phyloP scores from a whole-genome alignment of 2,113 vertebrate species.

The Trematocara marginatum region DNA sequence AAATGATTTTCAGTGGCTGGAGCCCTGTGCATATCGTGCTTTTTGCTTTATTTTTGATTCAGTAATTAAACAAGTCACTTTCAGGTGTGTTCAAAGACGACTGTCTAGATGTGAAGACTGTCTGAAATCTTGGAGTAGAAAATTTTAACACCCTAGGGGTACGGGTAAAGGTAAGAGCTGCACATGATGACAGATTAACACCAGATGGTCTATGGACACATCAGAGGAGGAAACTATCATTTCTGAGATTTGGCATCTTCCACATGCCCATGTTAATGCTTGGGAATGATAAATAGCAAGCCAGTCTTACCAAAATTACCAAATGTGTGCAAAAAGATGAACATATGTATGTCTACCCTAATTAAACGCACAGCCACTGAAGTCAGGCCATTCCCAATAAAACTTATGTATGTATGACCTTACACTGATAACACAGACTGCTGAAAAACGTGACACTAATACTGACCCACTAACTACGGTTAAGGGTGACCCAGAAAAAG shows the following conservation, averaged over 20 bases:
- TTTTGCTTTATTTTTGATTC: not conserved
- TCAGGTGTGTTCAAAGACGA: not conserved
- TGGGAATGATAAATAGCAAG: not conserved
- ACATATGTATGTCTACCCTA: not conserved
- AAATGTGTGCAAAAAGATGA: not conserved
- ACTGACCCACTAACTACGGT: conserved; percentile 14
- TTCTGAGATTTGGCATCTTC: not conserved
- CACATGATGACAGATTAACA: conserved; percentile 1
- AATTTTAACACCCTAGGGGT: not conserved
- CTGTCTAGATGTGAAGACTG: not conserved
- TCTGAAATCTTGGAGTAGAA: not conserved
- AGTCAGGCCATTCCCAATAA: not conserved
- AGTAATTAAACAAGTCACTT: not conserved
- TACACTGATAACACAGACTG: not conserved
- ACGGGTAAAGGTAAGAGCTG: not conserved
- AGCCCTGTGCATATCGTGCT: not conserved
- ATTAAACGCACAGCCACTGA: not conserved
- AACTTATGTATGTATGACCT: conserved; percentile 6
- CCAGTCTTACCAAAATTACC: not conserved
- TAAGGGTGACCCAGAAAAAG: not conserved
- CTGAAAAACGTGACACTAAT: not conserved
- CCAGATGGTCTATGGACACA: conserved; percentile 42
- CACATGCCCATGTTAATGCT: not conserved
- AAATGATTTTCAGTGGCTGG: not conserved
- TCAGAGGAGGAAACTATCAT: not conserved